Percentiles rank a stretch among this genome's conserved stretches.
Evolutionary conservation across 2,888 invertebrate genomes (phyloP).

Genomic region (Podotricha telesiphe): DNA sequence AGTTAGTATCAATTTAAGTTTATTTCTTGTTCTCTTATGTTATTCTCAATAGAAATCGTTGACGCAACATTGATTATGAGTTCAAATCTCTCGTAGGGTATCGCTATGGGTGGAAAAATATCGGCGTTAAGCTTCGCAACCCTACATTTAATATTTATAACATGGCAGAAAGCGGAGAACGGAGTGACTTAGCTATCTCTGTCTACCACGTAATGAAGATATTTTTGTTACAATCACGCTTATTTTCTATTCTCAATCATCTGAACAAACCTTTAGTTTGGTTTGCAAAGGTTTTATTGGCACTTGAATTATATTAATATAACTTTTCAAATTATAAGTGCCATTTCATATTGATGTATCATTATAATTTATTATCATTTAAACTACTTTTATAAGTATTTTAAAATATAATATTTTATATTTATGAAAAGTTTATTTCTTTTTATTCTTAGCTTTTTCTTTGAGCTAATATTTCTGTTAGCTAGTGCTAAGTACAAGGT

Average conservation of each 20-base stretch:
- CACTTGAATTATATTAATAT: constrained; percentile 35
- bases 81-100: too few relatives aligned
- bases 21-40: background rate
- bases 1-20: background rate
- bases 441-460: background rate
- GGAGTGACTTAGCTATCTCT: too few relatives aligned
- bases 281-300: constrained; percentile 33
- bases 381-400: background rate
- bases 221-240: too few relatives aligned
- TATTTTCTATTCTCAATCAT: background rate
- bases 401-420: background rate
- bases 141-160: too few relatives aligned
- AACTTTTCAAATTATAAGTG: constrained; percentile 26
- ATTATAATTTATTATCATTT: background rate
- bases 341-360: constrained; percentile 14
- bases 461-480: too few relatives aligned
- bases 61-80: too few relatives aligned
- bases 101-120: too few relatives aligned
- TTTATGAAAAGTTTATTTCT: background rate
- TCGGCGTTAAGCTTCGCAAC: too few relatives aligned
- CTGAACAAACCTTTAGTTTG: constrained; percentile 29
- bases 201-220: too few relatives aligned
- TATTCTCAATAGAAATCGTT: background rate
- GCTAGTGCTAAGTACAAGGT: too few relatives aligned
- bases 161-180: too few relatives aligned